Conservation (phyloP, 2,797 vertebrate species). For the Pseudomugil gertrudae region DNA sequence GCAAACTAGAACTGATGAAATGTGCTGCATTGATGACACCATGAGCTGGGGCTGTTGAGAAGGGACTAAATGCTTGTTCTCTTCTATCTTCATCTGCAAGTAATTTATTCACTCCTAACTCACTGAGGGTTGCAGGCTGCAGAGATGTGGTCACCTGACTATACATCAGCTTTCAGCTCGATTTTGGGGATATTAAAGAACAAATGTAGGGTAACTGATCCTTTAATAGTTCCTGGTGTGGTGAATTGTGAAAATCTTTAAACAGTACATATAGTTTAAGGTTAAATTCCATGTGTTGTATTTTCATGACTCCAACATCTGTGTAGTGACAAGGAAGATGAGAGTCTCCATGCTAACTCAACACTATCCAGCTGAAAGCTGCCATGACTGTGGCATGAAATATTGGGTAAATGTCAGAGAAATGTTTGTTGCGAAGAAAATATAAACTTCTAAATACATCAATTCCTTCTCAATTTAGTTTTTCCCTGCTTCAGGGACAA, state of each 20-base stretch:
- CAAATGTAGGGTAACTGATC: constrained; percentile 31
- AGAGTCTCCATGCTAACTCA: constrained; percentile 44
- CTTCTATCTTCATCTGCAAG: constrained; percentile 37
- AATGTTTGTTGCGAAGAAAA: constrained; percentile 16
- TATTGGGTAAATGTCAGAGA: constrained; percentile 24
- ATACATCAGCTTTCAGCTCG: constrained; percentile 31
- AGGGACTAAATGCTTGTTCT: constrained; percentile 37
- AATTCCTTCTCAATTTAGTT: constrained; percentile 10
- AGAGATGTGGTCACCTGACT: constrained; percentile 37
- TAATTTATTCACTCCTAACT: constrained; percentile 51
- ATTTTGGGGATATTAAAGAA: constrained; percentile 14
- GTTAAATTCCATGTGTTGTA: constrained; percentile 44
- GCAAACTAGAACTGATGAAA: constrained; percentile 48
- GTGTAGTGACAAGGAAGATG: constrained; percentile 42
- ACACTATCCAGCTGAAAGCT: constrained; percentile 36
- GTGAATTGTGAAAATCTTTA: constrained; percentile 12
- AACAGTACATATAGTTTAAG: constrained; percentile 17
- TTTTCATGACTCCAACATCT: constrained; percentile 52
- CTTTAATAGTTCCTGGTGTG: constrained; percentile 23
- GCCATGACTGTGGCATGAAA: constrained; percentile 39
- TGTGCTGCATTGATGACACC: constrained; percentile 38
- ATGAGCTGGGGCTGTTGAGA: constrained; percentile 35
- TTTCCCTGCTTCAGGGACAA: not conserved
- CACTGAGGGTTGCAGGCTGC: constrained; percentile 15
- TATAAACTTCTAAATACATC: constrained; percentile 2